phyloP scores from a whole-genome alignment of 2,113 vertebrate genomes.

The Trichomycterus rosablanca region DNA sequence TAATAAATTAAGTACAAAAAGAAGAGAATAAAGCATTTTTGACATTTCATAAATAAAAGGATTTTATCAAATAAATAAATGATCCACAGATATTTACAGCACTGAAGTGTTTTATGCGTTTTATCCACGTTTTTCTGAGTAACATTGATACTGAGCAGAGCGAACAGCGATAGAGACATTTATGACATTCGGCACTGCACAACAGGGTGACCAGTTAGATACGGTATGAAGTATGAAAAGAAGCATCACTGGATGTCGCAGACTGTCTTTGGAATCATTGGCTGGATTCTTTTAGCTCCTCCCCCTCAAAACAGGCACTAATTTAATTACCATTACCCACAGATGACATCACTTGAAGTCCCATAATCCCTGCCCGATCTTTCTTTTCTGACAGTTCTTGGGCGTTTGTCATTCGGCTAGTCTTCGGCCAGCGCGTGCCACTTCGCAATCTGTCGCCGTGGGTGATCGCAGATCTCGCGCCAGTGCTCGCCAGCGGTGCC shows the following conservation, averaged over 20 bases:
- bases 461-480: slow-evolving; percentile 96
- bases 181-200: slow-evolving; percentile 63
- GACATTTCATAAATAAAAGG: slow-evolving; percentile 55
- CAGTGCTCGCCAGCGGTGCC: slow-evolving; percentile 91
- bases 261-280: slow-evolving; percentile 66
- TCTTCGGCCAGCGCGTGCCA: slow-evolving; percentile 91
- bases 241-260: slow-evolving; percentile 51
- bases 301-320: slow-evolving; percentile 12
- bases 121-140: slow-evolving; percentile 49
- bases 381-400: slow-evolving; percentile 38
- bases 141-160: slow-evolving; percentile 57
- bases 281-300: slow-evolving; percentile 39
- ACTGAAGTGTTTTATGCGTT: slow-evolving; percentile 38
- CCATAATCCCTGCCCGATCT: slow-evolving; percentile 23
- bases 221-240: slow-evolving; percentile 52
- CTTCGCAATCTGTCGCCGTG: slow-evolving; percentile 95
- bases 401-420: slow-evolving; percentile 57
- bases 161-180: slow-evolving; percentile 57
- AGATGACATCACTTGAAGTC: slow-evolving; percentile 52
- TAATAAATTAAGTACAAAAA: slow-evolving; percentile 58
- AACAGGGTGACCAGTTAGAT: slow-evolving; percentile 51
- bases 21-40: slow-evolving; percentile 47
- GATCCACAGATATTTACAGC: slow-evolving; percentile 63
- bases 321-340: slow-evolving; percentile 38
- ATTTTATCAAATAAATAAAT: slow-evolving; percentile 64